Evolutionary conservation across 2,888 invertebrate species (phyloP).

Genomic region (Drosophila buzzatii): DNA sequence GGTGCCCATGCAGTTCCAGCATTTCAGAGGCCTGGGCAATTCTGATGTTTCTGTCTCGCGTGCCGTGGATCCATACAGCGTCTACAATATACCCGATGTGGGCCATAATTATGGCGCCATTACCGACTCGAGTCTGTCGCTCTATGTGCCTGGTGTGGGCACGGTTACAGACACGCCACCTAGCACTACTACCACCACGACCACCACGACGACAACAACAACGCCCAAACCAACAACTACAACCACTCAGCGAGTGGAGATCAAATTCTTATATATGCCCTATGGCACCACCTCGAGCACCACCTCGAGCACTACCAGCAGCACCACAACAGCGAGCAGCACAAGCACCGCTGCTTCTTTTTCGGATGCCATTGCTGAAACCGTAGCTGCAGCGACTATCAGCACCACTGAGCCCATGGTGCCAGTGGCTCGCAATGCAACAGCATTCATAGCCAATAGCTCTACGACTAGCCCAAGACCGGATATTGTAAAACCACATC

Average conservation of each 20-base stretch:
- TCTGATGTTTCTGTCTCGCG: slow-evolving; percentile 53
- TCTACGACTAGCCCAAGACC: neutral
- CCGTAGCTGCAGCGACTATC: neutral
- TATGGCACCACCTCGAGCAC: neutral
- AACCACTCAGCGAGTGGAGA: neutral
- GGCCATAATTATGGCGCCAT: slow-evolving; percentile 53
- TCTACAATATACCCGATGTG: slow-evolving; percentile 63
- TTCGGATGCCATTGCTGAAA: neutral
- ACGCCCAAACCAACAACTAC: slow-evolving; percentile 3
- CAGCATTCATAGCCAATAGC: neutral
- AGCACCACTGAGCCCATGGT: neutral
- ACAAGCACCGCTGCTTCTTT: neutral
- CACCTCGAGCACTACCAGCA: neutral
- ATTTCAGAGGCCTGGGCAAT: slow-evolving; percentile 10
- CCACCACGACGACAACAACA: slow-evolving; percentile 5
- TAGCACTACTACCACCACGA: slow-evolving; percentile 27
- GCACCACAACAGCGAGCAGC: neutral
- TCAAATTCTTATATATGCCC: slow-evolving; percentile 23
- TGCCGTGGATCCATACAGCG: slow-evolving; percentile 53
- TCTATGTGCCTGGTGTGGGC: slow-evolving; percentile 61
- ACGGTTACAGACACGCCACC: slow-evolving; percentile 52
- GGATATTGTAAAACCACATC: neutral
- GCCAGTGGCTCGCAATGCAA: neutral
- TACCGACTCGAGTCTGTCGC: slow-evolving; percentile 50
- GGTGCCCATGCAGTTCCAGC: slow-evolving; percentile 44